Evolutionary conservation across 2,888 invertebrate species (phyloP).

Genomic region (Nasonovia ribisnigri): DNA sequence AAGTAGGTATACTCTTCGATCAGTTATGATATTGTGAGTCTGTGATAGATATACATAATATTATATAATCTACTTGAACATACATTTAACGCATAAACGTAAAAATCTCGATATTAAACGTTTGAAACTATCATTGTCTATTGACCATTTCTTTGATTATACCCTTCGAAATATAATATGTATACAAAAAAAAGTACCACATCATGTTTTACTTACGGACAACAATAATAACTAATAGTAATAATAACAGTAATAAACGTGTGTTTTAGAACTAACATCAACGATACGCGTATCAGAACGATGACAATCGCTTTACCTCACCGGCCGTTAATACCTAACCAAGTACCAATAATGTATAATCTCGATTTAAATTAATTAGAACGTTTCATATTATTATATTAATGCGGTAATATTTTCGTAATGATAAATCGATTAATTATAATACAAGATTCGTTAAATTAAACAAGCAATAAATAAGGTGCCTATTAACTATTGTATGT

Average conservation of each 20-base stretch:
- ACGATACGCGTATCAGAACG: background rate
- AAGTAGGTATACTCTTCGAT: slow-evolving; percentile 4
- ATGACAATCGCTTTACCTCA: background rate
- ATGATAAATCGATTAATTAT: background rate
- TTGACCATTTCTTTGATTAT: slow-evolving; percentile 52
- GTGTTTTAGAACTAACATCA: slow-evolving; percentile 19
- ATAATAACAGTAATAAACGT: slow-evolving; percentile 33
- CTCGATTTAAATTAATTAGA: background rate
- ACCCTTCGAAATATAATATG: background rate
- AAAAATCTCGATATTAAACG: slow-evolving; percentile 8
- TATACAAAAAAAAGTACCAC: slow-evolving; percentile 38
- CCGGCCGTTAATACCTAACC: background rate
- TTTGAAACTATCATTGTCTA: background rate
- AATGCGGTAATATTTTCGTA: background rate
- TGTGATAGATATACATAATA: background rate
- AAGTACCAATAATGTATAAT: background rate
- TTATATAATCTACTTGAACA: background rate
- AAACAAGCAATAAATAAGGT: background rate
- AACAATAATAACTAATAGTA: slow-evolving; percentile 11
- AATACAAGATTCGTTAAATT: background rate
- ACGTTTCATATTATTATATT: background rate
- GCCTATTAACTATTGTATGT: background rate
- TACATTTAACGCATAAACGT: slow-evolving; percentile 2
- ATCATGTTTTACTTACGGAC: slow-evolving; percentile 45
- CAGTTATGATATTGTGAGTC: slow-evolving; percentile 7